Conservation (phyloP, 1,140 invertebrate species). For the Matsumurasca onukii region DNA sequence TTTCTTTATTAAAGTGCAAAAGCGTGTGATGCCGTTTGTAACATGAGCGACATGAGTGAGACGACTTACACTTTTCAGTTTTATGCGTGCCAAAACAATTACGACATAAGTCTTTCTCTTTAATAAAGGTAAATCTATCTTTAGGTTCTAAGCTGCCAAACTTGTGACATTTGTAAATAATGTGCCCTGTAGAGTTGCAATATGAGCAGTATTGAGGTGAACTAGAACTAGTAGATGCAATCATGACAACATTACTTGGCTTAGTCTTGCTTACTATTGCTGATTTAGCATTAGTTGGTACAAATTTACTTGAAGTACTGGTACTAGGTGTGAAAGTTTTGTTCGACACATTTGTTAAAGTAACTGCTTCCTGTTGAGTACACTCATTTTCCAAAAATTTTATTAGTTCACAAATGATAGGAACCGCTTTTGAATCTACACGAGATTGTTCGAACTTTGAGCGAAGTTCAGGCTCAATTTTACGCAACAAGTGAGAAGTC, state of each 20-base stretch:
- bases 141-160: neutral
- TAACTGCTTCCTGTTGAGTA: neutral
- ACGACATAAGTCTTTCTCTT: neutral
- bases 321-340: neutral
- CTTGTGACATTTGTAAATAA: neutral
- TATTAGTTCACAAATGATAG: neutral
- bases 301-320: neutral
- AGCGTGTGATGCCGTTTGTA: neutral
- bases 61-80: neutral
- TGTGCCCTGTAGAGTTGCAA: neutral
- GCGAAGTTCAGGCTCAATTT: no score
- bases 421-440: neutral
- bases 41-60: neutral
- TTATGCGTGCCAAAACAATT: slow-evolving; percentile 9
- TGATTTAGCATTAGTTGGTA: neutral
- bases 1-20: neutral
- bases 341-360: neutral
- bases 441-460: neutral
- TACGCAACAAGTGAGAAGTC: no score
- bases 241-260: neutral
- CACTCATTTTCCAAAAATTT: slow-evolving; percentile 8
- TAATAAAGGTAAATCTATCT: neutral
- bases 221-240: neutral
- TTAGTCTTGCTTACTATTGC: neutral
- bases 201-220: neutral